Evolutionary conservation across 2,888 invertebrate genomes (phyloP).

Genomic region (Brachyptera putata): DNA sequence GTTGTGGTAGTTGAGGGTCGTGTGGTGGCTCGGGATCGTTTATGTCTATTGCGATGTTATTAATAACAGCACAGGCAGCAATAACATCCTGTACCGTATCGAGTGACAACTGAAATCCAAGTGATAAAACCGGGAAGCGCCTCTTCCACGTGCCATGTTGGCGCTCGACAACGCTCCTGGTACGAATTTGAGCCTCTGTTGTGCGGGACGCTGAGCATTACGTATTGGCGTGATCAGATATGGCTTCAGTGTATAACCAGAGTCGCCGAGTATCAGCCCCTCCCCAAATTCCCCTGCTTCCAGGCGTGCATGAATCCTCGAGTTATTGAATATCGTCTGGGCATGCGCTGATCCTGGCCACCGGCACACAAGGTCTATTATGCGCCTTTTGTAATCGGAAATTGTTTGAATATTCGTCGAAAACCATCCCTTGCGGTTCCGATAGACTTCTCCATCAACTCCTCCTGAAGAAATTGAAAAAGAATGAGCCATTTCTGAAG

Average conservation of each 20-base stretch:
- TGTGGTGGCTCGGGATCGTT: constrained; percentile 19
- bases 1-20: background rate
- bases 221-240: constrained; percentile 16
- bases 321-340: constrained; percentile 23
- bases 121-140: constrained; percentile 20
- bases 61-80: constrained; percentile 23
- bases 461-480: constrained; percentile 10
- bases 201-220: constrained; percentile 4
- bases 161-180: constrained; percentile 18
- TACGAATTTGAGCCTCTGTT: constrained; percentile 3
- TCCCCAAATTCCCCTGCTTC: constrained; percentile 22
- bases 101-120: constrained; percentile 10
- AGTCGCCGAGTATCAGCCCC: constrained; percentile 26
- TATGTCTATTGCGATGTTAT: constrained; percentile 21
- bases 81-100: constrained; percentile 20
- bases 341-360: constrained; percentile 26
- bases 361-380: constrained; percentile 21
- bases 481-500: too few relatives aligned
- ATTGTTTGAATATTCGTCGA: constrained; percentile 27
- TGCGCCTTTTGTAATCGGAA: constrained; percentile 12
- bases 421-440: constrained; percentile 26
- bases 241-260: background rate
- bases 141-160: constrained; percentile 23
- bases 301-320: constrained; percentile 10
- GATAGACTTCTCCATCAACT: constrained; percentile 12